Evolutionary conservation across 2,888 invertebrate species (phyloP).

Genomic region (Flabesymbios commensalis): DNA sequence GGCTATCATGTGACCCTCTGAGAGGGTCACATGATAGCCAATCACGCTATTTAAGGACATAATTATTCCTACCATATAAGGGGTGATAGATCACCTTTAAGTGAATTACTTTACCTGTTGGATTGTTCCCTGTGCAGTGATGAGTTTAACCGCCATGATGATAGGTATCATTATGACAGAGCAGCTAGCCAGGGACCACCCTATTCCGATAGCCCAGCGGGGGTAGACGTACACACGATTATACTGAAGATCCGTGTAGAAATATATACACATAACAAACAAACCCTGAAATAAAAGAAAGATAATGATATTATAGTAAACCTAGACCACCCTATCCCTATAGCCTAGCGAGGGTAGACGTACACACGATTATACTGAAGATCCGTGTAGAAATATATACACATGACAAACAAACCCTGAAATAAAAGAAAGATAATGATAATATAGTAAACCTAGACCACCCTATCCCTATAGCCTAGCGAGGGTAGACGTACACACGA

Average conservation of each 20-base stretch:
- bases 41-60: no score
- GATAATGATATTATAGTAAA: no score
- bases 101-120: no score
- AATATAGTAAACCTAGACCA: no score
- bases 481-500: slow-evolving; percentile 62
- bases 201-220: slow-evolving; percentile 58
- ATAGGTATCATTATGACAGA: slow-evolving; percentile 29
- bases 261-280: slow-evolving; percentile 51
- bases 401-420: slow-evolving; percentile 54
- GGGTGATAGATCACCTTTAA: no score
- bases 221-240: slow-evolving; percentile 62
- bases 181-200: slow-evolving; percentile 44
- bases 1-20: no score
- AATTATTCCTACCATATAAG: no score
- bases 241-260: slow-evolving; percentile 56
- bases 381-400: slow-evolving; percentile 53
- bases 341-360: slow-evolving; percentile 63
- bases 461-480: slow-evolving; percentile 59
- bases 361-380: slow-evolving; percentile 57
- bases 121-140: no score
- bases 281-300: no score
- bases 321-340: slow-evolving; percentile 54
- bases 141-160: no score
- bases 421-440: no score
- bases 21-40: no score